Evolutionary conservation across 1,140 invertebrate genomes (phyloP), one percentile per base, ranked within the genome.

Genomic region (Achroia grisella): DNA sequence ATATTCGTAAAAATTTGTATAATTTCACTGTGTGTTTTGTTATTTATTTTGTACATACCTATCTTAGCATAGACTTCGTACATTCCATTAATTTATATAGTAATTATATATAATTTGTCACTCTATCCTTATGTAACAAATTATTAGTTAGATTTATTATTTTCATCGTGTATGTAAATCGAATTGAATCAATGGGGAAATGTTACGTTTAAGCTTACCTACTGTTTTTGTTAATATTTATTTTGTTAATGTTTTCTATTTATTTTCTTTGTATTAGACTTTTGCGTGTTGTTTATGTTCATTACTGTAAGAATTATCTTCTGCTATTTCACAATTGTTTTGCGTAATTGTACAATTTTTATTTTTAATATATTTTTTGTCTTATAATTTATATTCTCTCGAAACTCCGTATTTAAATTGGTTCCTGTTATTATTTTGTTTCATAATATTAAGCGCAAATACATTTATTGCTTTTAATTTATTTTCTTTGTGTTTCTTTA

Each of bases 121-220:
- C 2, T 23, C 17, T 23, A 23, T 17, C n/a, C 14, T 17, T 37
- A n/a, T 17, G 34, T n/a, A 5, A 13, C 13, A 10, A n/a, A 15
- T 37, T 37, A 14, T 37, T 15, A 15, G 8, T 14, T 17, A 37
- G 4, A 37, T 17, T 37, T 50, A 57, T 39, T 30, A 40, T 46
- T 43, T 32, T 50, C 56, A 51, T 23, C 6, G 17, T 23, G 30
- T 62, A 57, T 44, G 36, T 62, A 60, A 45, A 10, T 52, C 13
- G 54, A 52, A 53, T 48, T 51, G 51, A 61, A 59, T 52, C 1
- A 71, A 72, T 50, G 77, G 81, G 81, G 77, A 81, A 85, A 72
- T 68, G 75, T 82, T 85, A 85, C 81, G 81, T 85, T 85, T 85
- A 85, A 75, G 76, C 71, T 68, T 62, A n/a, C n/a, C n/a, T n/a